Conservation (phyloP, 2,797 vertebrate species). For the Tragelaphus eurycerus region DNA sequence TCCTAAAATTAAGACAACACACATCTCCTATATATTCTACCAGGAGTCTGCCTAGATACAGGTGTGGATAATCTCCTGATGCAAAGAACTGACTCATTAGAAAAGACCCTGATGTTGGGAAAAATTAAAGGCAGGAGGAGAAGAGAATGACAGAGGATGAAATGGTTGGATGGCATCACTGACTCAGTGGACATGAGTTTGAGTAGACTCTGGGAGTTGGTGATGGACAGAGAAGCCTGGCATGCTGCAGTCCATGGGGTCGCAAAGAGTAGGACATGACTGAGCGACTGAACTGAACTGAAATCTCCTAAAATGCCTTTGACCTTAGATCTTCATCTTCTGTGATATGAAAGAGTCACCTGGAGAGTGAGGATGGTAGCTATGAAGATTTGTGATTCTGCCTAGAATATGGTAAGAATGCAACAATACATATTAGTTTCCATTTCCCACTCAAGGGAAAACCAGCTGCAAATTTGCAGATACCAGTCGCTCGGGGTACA, state of each 20-base stretch:
- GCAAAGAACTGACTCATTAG: too few relatives aligned
- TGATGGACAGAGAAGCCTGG: neutral
- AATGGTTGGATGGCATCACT: too few relatives aligned
- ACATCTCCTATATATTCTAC: neutral
- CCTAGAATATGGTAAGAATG: neutral
- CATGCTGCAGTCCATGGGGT: neutral
- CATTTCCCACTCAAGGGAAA: neutral
- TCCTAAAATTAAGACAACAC: neutral
- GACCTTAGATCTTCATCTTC: neutral
- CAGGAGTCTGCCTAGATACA: neutral
- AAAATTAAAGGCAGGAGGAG: too few relatives aligned
- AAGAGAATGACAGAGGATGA: too few relatives aligned
- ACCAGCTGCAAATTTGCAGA: neutral
- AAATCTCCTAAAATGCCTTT: neutral
- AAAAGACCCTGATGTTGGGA: too few relatives aligned
- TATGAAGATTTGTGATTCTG: neutral
- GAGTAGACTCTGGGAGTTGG: neutral
- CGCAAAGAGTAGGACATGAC: neutral
- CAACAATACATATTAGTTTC: neutral
- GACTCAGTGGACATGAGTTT: neutral
- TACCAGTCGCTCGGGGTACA: neutral
- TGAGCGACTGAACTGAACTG: neutral
- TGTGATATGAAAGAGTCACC: neutral
- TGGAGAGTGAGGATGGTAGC: neutral
- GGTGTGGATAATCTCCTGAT: neutral